These are phyloP conservation scores for Drosophila leonis DNA, from an alignment of 2,888 invertebrate genomes.

Conservation along the genomic window DNA sequence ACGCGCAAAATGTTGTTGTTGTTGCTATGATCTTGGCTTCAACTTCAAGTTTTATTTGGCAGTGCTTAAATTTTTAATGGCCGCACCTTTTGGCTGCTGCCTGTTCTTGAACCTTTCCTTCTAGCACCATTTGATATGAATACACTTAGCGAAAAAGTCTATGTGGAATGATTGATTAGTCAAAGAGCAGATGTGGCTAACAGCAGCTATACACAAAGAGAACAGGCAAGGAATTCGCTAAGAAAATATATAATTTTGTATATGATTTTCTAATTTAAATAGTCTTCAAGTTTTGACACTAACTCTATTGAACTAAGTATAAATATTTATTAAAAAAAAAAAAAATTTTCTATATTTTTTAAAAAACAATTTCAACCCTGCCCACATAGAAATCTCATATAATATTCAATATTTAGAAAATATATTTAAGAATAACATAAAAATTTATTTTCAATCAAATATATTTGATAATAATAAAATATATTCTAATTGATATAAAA, in stretches of 20 bases:
- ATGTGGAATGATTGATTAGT: background rate
- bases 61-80: slow-evolving; percentile 51
- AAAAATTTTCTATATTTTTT: background rate
- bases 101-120: slow-evolving; percentile 34
- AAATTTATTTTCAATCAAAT: background rate
- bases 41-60: slow-evolving; percentile 36
- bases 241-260: background rate
- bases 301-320: background rate
- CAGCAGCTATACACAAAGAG: background rate
- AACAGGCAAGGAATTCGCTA: background rate
- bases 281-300: background rate
- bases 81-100: slow-evolving; percentile 40
- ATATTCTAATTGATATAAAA: too few relatives aligned
- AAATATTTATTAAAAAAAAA: background rate
- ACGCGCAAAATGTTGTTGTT: slow-evolving; percentile 6
- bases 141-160: slow-evolving; percentile 8
- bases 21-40: slow-evolving; percentile 40
- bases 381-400: background rate
- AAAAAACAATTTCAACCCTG: too few relatives aligned
- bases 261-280: background rate
- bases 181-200: background rate
- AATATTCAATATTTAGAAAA: too few relatives aligned
- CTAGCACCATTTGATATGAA: slow-evolving; percentile 5
- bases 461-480: too few relatives aligned
- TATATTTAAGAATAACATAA: too few relatives aligned